These are phyloP conservation scores for Chelmon rostratus DNA, from an alignment of 2,797 vertebrate genomes.

Conservation along the genomic window DNA sequence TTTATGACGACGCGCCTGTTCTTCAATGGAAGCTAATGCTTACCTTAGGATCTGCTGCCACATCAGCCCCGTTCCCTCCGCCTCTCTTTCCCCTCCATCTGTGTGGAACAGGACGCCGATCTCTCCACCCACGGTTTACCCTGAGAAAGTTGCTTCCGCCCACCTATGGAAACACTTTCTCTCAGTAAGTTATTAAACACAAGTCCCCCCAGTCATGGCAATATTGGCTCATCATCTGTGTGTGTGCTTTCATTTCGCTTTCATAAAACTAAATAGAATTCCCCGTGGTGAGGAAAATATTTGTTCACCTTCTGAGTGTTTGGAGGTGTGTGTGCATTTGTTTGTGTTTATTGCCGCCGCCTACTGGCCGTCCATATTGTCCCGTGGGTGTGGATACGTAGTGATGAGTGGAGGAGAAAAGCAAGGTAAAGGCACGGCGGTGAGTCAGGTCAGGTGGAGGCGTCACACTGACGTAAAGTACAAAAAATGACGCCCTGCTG, in stretches of 20 bases:
- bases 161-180: conserved; percentile 55
- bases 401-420: conserved; percentile 18
- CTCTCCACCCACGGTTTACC: conserved; percentile 63
- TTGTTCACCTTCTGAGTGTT: conserved; percentile 44
- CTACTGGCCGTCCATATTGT: conserved; percentile 24
- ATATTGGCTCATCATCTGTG: conserved; percentile 63
- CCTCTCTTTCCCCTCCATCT: conserved; percentile 41
- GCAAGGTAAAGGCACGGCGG: neutral
- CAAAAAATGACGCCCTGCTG: neutral
- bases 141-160: conserved; percentile 62
- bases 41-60: conserved; percentile 9
- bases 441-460: conserved; percentile 18
- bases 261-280: conserved; percentile 62
- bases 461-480: neutral
- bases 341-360: conserved; percentile 17
- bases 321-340: conserved; percentile 6
- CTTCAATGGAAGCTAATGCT: neutral
- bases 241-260: conserved; percentile 58
- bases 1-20: neutral
- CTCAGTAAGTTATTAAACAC: conserved; percentile 69
- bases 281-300: conserved; percentile 51
- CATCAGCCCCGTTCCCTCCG: neutral
- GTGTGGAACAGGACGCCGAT: conserved; percentile 40
- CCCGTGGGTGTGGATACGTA: conserved; percentile 18
- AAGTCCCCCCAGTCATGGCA: conserved; percentile 64